phyloP scores from a whole-genome alignment of 2,888 invertebrate species.

The Clusia tigrina region DNA sequence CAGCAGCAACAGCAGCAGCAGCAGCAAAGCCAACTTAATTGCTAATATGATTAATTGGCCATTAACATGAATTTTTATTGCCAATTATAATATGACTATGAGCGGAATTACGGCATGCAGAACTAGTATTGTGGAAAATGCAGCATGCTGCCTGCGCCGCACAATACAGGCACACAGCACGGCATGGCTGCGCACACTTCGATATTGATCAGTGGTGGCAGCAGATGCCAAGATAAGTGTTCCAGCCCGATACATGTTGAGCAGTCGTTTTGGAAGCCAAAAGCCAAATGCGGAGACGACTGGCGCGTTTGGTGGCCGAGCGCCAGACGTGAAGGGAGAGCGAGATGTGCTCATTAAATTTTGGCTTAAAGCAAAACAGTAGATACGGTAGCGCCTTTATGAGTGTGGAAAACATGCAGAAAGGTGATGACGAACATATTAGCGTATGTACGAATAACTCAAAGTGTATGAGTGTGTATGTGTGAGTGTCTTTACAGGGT shows the following conservation, averaged over 20 bases:
- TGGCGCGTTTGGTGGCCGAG: neutral
- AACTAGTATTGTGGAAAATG: no score
- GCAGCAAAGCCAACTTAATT: slow-evolving; percentile 52
- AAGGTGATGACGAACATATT: neutral
- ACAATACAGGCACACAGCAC: no score
- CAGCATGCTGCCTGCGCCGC: neutral
- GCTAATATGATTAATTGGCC: slow-evolving; percentile 62
- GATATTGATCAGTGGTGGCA: neutral
- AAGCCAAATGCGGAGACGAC: neutral
- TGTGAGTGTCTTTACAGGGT: neutral
- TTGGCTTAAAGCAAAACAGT: neutral
- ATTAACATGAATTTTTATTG: slow-evolving; percentile 62
- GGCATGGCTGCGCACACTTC: no score
- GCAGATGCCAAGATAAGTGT: neutral
- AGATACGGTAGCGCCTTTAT: neutral
- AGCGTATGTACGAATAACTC: neutral
- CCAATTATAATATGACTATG: slow-evolving; percentile 50
- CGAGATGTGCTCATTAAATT: neutral
- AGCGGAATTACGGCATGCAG: neutral
- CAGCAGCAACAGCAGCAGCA: no score
- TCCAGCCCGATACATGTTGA: no score
- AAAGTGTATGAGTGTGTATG: neutral
- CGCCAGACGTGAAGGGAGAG: no score
- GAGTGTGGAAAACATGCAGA: neutral
- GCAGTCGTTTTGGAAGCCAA: no score